A percentile compares a stretch with the other conserved stretches of the same genome.
phyloP scores from a whole-genome alignment of 2,888 invertebrate species.

The Pachydiplax longipennis region DNA sequence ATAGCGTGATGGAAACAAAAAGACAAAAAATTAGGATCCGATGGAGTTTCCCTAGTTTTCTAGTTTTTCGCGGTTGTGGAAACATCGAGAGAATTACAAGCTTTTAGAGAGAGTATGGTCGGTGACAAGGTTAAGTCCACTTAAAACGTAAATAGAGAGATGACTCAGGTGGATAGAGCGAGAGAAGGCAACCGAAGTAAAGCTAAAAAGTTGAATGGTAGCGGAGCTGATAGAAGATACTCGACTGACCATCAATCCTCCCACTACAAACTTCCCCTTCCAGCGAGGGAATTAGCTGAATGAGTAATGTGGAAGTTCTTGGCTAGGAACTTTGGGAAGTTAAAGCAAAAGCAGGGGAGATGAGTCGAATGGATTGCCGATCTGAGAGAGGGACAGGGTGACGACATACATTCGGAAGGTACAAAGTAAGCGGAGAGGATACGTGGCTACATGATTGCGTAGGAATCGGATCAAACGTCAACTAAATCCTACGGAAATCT shows the following conservation, averaged over 20 bases:
- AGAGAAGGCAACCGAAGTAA: background rate
- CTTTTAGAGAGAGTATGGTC: too few species aligned
- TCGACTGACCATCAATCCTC: background rate
- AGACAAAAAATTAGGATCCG: background rate
- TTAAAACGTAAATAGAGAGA: background rate
- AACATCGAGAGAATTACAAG: too few species aligned
- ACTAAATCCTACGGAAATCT: background rate
- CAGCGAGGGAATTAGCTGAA: background rate
- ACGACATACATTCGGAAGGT: background rate
- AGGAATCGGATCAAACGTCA: background rate
- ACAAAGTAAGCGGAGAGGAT: background rate
- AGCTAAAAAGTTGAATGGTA: background rate
- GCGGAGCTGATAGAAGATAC: background rate
- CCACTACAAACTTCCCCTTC: background rate
- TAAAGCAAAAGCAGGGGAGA: background rate
- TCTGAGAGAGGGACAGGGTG: background rate
- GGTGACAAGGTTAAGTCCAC: background rate
- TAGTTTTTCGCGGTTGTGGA: too few species aligned
- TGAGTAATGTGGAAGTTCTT: background rate
- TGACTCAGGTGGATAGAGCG: background rate
- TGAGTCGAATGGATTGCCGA: background rate
- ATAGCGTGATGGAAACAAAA: background rate
- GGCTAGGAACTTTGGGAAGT: background rate
- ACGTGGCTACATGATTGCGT: background rate
- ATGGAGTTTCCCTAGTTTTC: too few species aligned